Conservation (phyloP, 1,140 invertebrate species). For the Drosophila teissieri region DNA sequence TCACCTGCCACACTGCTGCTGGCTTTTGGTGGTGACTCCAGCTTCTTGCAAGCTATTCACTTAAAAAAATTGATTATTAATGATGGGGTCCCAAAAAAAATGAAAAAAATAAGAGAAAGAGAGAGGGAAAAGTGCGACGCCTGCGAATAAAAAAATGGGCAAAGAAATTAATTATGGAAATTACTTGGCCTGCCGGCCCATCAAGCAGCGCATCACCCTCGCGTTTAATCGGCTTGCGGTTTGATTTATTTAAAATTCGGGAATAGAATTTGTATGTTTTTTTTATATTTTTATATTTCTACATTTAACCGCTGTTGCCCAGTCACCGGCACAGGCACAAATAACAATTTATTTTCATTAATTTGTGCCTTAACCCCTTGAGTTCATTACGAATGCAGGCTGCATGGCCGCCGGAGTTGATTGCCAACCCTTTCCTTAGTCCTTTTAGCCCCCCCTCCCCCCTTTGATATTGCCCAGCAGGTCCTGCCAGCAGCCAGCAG, state of each 20-base stretch:
- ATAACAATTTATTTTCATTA: constrained; percentile 85
- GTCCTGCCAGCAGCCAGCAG: neutral
- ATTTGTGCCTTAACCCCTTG: constrained; percentile 82
- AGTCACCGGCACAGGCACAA: constrained; percentile 13
- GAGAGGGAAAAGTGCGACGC: constrained; percentile 31
- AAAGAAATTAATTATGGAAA: constrained; percentile 84
- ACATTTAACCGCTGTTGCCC: constrained; percentile 25
- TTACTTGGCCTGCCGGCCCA: constrained; percentile 55
- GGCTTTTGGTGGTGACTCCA: constrained; percentile 27
- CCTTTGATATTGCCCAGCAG: too few relatives aligned
- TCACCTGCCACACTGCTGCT: constrained; percentile 15
- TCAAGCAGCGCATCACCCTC: constrained; percentile 21
- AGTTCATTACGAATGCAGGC: constrained; percentile 76
- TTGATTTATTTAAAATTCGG: constrained; percentile 75
- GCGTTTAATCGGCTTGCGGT: constrained; percentile 72
- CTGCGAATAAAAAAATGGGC: constrained; percentile 32
- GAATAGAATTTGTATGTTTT: constrained; percentile 26
- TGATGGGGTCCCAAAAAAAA: constrained; percentile 14
- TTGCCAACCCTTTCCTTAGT: constrained; percentile 56
- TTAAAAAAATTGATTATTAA: constrained; percentile 45
- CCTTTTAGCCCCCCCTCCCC: too few relatives aligned
- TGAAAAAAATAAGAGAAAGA: constrained; percentile 16
- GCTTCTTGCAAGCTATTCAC: constrained; percentile 17
- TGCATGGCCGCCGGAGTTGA: constrained; percentile 53
- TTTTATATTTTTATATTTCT: too few relatives aligned